Evolutionary conservation across 2,113 vertebrate species (phyloP).

Genomic region (Gopherus evgoodei): DNA sequence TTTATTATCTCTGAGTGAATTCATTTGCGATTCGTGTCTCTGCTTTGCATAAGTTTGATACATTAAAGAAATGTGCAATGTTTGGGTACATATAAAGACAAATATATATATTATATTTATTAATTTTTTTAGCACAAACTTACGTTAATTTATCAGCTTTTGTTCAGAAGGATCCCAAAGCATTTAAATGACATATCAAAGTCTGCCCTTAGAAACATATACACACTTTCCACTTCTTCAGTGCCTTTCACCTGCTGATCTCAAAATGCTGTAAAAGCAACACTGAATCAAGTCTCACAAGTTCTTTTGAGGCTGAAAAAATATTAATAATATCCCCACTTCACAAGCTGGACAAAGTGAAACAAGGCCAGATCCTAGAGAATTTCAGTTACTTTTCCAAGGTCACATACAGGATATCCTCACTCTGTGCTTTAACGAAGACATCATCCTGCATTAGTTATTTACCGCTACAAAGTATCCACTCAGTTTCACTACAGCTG

Average conservation of each 20-base stretch:
- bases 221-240: not conserved
- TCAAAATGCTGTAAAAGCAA: not conserved
- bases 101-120: not conserved
- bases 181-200: not conserved
- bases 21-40: conserved; percentile 61
- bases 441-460: rapidly evolving
- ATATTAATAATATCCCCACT: not conserved
- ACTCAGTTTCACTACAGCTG: not conserved
- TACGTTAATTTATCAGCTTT: not conserved
- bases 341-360: not conserved
- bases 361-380: not conserved
- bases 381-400: not conserved
- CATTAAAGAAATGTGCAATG: not conserved
- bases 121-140: not conserved
- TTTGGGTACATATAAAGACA: not conserved
- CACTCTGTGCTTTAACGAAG: not conserved
- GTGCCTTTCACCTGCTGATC: not conserved
- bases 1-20: conserved; percentile 71
- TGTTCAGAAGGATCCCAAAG: not conserved
- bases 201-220: not conserved
- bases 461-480: not conserved
- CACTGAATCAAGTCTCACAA: not conserved
- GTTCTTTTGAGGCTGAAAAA: not conserved
- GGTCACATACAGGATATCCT: not conserved
- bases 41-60: conserved; percentile 7